phyloP scores from a whole-genome alignment of 2,888 invertebrate genomes.

The Nomada fucata region DNA sequence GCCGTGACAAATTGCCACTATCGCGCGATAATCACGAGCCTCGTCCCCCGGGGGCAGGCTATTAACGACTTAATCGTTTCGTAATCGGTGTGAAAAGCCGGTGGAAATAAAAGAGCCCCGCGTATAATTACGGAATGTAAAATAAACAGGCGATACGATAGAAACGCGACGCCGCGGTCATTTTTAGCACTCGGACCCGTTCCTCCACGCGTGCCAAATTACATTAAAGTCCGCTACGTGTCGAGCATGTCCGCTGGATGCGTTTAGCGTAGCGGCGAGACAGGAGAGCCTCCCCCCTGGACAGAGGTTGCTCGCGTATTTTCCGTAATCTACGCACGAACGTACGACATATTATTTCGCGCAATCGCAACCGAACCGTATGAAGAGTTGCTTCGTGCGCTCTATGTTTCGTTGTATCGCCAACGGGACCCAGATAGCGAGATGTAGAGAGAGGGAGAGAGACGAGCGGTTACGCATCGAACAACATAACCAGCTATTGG shows the following conservation, averaged over 20 bases:
- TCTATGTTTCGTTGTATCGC: slow-evolving; percentile 23
- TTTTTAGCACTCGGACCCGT: slow-evolving; percentile 16
- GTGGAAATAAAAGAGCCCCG: too few species aligned
- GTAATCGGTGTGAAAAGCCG: background rate
- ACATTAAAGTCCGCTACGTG: slow-evolving; percentile 50
- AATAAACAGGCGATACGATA: background rate
- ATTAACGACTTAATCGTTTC: background rate
- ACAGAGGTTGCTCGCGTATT: background rate
- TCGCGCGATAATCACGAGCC: background rate
- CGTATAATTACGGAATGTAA: background rate
- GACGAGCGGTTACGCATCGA: slow-evolving; percentile 18
- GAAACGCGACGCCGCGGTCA: slow-evolving; percentile 32
- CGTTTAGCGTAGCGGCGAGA: slow-evolving; percentile 11
- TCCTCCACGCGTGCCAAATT: slow-evolving; percentile 44
- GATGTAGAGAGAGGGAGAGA: too few species aligned
- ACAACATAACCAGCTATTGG: slow-evolving; percentile 49
- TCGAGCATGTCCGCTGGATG: slow-evolving; percentile 36
- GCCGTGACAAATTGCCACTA: slow-evolving; percentile 1
- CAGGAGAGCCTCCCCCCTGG: background rate
- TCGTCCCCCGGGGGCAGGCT: background rate
- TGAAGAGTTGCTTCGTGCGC: slow-evolving; percentile 34
- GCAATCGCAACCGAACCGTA: slow-evolving; percentile 22
- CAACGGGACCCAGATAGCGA: background rate
- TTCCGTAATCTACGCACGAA: slow-evolving; percentile 35
- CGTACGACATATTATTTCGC: slow-evolving; percentile 30